Evolutionary conservation across 2,113 vertebrate genomes (phyloP), one percentile per base, ranked within the genome.

Genomic region (Daboia siamensis): DNA sequence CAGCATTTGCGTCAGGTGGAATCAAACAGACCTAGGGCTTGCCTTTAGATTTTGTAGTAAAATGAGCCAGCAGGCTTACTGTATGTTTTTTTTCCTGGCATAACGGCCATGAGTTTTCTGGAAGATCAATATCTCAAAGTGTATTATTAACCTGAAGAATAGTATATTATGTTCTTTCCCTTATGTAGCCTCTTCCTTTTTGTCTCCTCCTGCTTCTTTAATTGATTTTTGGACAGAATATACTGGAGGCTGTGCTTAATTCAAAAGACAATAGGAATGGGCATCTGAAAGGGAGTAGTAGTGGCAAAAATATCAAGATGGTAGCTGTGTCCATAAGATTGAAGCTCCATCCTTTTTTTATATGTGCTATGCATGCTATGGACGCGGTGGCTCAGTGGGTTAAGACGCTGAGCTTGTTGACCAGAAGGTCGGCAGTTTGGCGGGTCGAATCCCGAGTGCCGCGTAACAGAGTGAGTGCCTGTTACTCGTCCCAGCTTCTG

Each of bases 261-360:
- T 93, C 92, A 86, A 59, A 94, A 0, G 92, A 88, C 57, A 86
- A 24, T 87, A 89, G 80, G 84, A 91, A 64, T 5, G 33, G 15
- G 15, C 33, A 80, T 80, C 33, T 20, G 69, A 17, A 80, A 80
- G 69, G n/a, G n/a, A 29, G n/a, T 74, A 33, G 15, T 1, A 2
- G 33, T 20, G 15, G 15, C 39, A 80, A 80, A 74, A 80, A 80
- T 39, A 80, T 17, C 33, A 80, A 39, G 69, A 39, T 80, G 15
- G 33, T 39, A 80, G 69, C 69, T 39, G 33, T 80, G 69, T 2
- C 69, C 15, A 33, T 39, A 39, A 39, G n/a, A 13, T 5, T 33
- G 13, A 33, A 74, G 6, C 33, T 39, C 69, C 2, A 39, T 6
- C 20, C 17, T 2, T 80, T 39, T 80, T 80, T 80, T 8, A 15